phyloP scores from a whole-genome alignment of 53 echinoderm and acorn worm genomes.

The Echinometra lucunter region DNA sequence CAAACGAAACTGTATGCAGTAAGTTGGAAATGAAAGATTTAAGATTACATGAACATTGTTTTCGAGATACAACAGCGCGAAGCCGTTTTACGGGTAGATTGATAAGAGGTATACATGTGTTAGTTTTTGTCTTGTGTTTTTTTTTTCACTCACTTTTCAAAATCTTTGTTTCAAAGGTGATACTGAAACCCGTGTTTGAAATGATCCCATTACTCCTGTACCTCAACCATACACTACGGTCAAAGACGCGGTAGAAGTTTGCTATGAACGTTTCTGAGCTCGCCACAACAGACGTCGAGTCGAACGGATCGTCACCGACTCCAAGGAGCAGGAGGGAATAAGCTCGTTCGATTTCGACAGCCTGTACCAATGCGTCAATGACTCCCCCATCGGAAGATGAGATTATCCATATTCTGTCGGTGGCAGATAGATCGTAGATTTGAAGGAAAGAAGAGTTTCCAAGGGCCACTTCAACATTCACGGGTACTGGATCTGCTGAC shows the following conservation, averaged over 20 bases:
- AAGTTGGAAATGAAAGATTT: not conserved
- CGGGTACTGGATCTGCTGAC: not conserved
- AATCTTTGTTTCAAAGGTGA: not conserved
- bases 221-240: not conserved
- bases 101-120: not conserved
- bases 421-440: not conserved
- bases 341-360: not conserved
- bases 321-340: not conserved
- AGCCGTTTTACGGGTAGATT: not conserved
- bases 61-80: not conserved
- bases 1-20: not conserved
- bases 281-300: not conserved
- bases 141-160: not conserved
- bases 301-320: not conserved
- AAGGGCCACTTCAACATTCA: not conserved
- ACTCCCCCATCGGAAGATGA: not conserved
- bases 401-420: conserved; percentile 13
- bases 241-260: not conserved
- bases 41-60: not conserved
- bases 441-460: not conserved
- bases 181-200: not conserved
- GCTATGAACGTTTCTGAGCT: not conserved
- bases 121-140: too few species aligned
- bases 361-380: not conserved
- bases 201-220: not conserved